Percentiles rank a stretch among this genome's conserved stretches.
Conservation (phyloP, 2,113 vertebrate genomes). For the Maylandia zebra region DNA sequence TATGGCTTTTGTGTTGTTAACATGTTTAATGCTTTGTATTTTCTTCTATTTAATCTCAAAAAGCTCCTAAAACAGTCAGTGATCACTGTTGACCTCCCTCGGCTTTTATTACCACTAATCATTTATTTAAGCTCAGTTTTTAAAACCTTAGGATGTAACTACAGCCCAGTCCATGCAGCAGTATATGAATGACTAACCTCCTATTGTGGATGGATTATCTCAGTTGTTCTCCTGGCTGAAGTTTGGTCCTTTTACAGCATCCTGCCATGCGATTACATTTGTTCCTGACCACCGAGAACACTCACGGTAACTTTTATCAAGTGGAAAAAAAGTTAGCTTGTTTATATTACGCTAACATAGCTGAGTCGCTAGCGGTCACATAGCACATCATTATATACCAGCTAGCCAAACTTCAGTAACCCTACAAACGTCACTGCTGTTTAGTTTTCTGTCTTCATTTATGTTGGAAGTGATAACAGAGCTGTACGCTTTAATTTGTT, state of each 20-base stretch:
- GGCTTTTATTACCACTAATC: rapidly evolving
- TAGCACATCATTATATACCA: too few relatives aligned
- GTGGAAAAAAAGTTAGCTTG: rapidly evolving
- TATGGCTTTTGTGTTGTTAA: background rate
- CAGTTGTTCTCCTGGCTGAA: background rate
- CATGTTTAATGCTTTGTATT: background rate
- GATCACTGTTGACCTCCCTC: background rate
- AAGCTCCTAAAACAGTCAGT: background rate
- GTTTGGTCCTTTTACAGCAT: background rate
- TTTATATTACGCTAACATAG: too few relatives aligned
- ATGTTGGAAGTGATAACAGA: background rate
- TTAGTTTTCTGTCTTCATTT: background rate
- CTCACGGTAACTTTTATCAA: too few relatives aligned
- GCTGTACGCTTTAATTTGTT: background rate
- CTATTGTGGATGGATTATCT: background rate
- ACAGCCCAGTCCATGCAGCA: background rate
- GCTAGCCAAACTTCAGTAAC: background rate
- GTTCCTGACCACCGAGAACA: background rate
- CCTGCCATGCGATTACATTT: background rate
- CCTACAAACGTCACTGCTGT: background rate
- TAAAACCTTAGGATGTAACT: background rate
- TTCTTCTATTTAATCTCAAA: background rate
- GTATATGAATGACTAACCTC: background rate
- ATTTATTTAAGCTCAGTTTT: background rate
- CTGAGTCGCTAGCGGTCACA: too few relatives aligned